These are phyloP conservation scores for Cotesia chilonis DNA, from an alignment of 1,140 invertebrate species.

Conservation along the genomic window DNA sequence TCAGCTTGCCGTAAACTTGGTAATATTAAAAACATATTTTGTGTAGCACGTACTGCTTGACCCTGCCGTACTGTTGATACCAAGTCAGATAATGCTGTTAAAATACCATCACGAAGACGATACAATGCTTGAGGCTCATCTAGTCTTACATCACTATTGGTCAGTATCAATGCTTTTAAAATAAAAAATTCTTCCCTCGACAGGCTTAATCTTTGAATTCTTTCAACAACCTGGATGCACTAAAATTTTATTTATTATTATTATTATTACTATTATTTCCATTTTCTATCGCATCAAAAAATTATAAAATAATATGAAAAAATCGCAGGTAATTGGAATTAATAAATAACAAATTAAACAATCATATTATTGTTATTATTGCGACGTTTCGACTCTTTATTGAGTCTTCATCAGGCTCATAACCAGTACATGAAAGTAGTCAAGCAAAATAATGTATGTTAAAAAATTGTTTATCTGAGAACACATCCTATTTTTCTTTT, in stretches of 20 bases:
- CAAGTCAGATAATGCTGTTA: conserved; percentile 86
- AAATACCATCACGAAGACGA: conserved; percentile 87
- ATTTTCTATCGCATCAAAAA: too few relatives aligned
- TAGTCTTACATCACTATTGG: conserved; percentile 90
- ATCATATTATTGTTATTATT: too few relatives aligned
- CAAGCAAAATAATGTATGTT: too few relatives aligned
- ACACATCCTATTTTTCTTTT: too few relatives aligned
- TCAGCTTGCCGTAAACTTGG: conserved; percentile 91
- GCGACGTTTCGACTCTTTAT: too few relatives aligned
- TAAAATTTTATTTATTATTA: conserved; percentile 56
- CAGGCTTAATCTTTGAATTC: conserved; percentile 83
- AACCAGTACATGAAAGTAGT: too few relatives aligned
- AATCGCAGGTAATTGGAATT: too few relatives aligned
- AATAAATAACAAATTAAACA: too few relatives aligned
- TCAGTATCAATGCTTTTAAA: conserved; percentile 89
- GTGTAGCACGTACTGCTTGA: conserved; percentile 75
- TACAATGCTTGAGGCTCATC: conserved; percentile 86
- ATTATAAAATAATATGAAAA: too few relatives aligned
- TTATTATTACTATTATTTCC: not conserved
- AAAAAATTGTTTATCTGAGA: too few relatives aligned
- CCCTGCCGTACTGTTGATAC: conserved; percentile 79
- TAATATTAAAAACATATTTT: conserved; percentile 88
- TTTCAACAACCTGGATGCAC: conserved; percentile 86
- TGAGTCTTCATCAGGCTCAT: too few relatives aligned
- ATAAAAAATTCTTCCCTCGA: conserved; percentile 92